Evolutionary conservation across 2,113 vertebrate species (phyloP).

Genomic region (Amazona guildingii): DNA sequence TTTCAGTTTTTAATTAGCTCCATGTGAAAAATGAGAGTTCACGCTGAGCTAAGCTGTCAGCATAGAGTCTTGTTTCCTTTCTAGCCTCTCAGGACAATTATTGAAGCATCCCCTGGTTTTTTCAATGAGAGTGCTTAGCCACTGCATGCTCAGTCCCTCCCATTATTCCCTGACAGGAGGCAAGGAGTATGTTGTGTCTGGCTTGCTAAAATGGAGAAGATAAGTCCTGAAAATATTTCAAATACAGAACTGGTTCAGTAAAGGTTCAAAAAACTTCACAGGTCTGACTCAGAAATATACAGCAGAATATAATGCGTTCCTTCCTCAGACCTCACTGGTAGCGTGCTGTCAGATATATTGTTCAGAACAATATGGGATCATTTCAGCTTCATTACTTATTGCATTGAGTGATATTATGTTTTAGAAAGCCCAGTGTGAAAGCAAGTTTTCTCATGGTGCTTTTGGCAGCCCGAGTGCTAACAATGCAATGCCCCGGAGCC

Average conservation of each 20-base stretch:
- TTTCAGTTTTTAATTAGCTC: constrained; percentile 91
- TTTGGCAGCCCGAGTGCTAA: background rate
- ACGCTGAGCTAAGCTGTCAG: constrained; percentile 84
- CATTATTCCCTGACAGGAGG: constrained; percentile 40
- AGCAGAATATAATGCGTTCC: background rate
- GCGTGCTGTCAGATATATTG: background rate
- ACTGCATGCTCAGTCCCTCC: constrained; percentile 30
- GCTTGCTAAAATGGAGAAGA: constrained; percentile 31
- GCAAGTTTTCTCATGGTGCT: background rate
- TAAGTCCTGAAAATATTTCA: constrained; percentile 27
- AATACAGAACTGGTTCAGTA: background rate
- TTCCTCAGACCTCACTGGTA: background rate
- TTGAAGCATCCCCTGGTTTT: constrained; percentile 70
- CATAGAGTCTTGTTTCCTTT: constrained; percentile 82
- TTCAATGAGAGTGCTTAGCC: constrained; percentile 71
- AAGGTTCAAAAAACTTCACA: background rate
- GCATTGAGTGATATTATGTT: background rate
- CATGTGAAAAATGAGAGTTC: constrained; percentile 84
- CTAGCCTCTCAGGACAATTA: constrained; percentile 85
- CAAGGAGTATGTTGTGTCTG: background rate
- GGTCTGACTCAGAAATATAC: background rate
- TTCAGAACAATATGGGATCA: background rate
- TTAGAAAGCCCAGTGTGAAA: background rate
- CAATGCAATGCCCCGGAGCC: background rate
- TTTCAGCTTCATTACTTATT: background rate